Evolutionary conservation across 1,140 invertebrate genomes (phyloP), one percentile per base, ranked within the genome.

Genomic region (Drosophila nigromelanica): DNA sequence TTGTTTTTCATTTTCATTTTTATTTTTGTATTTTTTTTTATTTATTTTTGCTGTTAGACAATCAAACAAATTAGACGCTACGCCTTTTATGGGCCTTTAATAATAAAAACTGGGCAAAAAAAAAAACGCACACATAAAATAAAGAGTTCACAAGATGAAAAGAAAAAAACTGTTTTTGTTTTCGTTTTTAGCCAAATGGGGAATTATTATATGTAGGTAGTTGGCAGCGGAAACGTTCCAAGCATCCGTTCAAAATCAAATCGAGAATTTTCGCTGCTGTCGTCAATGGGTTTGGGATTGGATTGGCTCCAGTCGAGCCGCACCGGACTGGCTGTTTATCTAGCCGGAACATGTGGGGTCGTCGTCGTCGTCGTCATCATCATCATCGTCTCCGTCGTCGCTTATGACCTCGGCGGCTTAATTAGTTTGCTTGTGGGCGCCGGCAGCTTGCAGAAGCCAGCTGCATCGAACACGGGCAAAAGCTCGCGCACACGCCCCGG

Each of bases 381-480:
- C 18, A 18, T 18, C 18, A 18, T 18, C 18, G 18, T 18, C 18
- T 18, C 21, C 14, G 37, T 73, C 33, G 37, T 69, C 15, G 33
- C 76, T 80, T 82, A 81, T 78, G 80, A 90, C 82, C 90, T 89
- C 83, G 90, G 83, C n/a, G 96, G 96, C 89, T 96, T 96, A 77
- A 97, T 94, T 74, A 95, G 93, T 78, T 96, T 94, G 75, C 95
- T 96, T 5, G 95, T 93, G 58, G 96, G 96, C 73, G 96, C 94
- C 40, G 96, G 95, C 91, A 97, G 94, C 92, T 96, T 96, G 81
- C 90, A 91, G 92, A 97, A 97, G 11, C 96, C 96, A 64, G 95
- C 93, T 78, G 96, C 95, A 92, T 97, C 96, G 90, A 97, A 97
- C 14, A 97, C 96, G 33, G 96, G 96, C 64, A 96, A 93, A 48